Evolutionary conservation across 2,797 vertebrate species (phyloP), one percentile per base, ranked within the genome.

Genomic region (Melanotaenia parkinsoni): DNA sequence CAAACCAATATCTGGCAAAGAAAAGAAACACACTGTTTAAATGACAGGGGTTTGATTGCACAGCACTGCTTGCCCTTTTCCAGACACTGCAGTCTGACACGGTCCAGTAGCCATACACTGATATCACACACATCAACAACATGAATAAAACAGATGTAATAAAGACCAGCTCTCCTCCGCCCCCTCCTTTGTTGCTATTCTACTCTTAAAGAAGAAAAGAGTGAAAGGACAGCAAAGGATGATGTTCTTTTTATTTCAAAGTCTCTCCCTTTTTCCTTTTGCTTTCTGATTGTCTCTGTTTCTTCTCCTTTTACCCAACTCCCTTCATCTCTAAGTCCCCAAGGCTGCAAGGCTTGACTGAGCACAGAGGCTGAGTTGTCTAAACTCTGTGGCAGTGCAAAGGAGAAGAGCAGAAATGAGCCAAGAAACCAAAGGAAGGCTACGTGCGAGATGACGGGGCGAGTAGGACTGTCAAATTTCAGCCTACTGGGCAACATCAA

Each of bases 61-160:
- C 62, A 40, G 74, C 16, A 51, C 72, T 40, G 74, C 66, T 75
- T 85, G 86, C 85, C 89, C 88, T 92, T 93, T 92, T 88, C 83
- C 83, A 91, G 91, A 90, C 82, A 80, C 76, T 80, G 86, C 91
- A 83, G 85, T 90, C 86, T 86, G 84, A 85, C 91, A 94, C 73
- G 93, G 83, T 94, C 89, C 91, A 90, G 73, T 83, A 86, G 86
- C 84, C 89, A 86, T 87, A 92, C 89, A 91, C 89, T 89, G 91
- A 94, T 91, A 93, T 92, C 90, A 85, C 89, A 80, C 76, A 79
- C 70, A 78, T 94, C 91, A 91, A 93, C 92, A 90, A 87, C 91
- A 92, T 92, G 93, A 95, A 94, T 95, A 95, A 93, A 95, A 93
- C 90, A 93, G 89, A 92, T 91, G 92, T 93, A 94, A 93, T 93